These are phyloP conservation scores for Prorops nasuta DNA, from an alignment of 1,140 invertebrate genomes.

Conservation along the genomic window DNA sequence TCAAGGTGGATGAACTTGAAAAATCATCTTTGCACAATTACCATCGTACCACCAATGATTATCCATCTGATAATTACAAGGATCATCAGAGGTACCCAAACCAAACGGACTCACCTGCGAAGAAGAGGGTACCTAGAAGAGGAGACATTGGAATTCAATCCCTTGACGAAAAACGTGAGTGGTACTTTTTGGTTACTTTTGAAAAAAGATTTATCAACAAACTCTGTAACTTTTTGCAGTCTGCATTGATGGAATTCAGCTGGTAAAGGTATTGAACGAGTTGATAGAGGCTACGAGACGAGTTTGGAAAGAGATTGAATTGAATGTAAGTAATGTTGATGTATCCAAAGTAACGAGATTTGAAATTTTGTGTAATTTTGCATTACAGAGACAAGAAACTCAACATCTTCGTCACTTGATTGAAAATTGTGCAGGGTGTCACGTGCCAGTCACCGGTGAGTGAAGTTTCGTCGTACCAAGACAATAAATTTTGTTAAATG, in stretches of 20 bases:
- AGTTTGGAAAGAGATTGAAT: conserved; percentile 30
- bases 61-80: background rate
- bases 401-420: conserved; percentile 68
- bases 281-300: conserved; percentile 72
- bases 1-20: background rate
- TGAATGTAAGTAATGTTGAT: conserved; percentile 28
- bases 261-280: conserved; percentile 69
- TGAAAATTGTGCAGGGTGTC: conserved; percentile 76
- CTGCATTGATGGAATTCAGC: conserved; percentile 57
- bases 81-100: background rate
- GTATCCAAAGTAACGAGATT: no score
- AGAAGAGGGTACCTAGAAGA: conserved; percentile 44
- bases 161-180: conserved; percentile 65
- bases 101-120: background rate
- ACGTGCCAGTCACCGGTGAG: conserved; percentile 34
- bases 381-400: conserved; percentile 69
- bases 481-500: conserved; percentile 4
- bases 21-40: background rate
- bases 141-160: conserved; percentile 76
- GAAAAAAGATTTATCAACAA: background rate
- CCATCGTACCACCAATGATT: background rate
- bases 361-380: conserved; percentile 43
- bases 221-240: conserved; percentile 44
- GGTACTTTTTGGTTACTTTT: background rate
- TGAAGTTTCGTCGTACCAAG: conserved; percentile 25